Evolutionary conservation across 2,113 vertebrate species (phyloP).

Genomic region (Oryzias javanicus): DNA sequence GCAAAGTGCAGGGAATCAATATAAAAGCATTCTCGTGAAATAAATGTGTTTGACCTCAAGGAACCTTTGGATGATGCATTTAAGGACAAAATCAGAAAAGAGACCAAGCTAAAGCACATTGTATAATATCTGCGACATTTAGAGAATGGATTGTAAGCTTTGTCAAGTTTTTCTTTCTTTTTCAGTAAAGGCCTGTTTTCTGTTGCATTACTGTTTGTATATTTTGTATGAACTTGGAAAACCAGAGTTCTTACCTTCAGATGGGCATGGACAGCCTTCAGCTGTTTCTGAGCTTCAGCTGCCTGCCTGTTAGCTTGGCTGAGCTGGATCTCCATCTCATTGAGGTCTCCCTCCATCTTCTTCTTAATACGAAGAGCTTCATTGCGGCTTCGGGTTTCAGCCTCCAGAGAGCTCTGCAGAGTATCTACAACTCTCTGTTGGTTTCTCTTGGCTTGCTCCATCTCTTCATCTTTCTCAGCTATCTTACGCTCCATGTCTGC

Average conservation of each 20-base stretch:
- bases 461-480: slow-evolving; percentile 88
- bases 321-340: slow-evolving; percentile 79
- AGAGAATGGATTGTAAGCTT: too few relatives aligned
- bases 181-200: too few relatives aligned
- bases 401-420: slow-evolving; percentile 85
- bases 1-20: background rate
- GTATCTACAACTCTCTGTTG: slow-evolving; percentile 82
- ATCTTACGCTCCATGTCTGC: slow-evolving; percentile 86
- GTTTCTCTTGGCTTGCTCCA: slow-evolving; percentile 89
- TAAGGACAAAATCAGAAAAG: too few relatives aligned
- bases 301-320: slow-evolving; percentile 79
- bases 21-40: background rate
- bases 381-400: slow-evolving; percentile 87
- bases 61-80: background rate
- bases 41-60: background rate
- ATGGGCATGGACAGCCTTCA: slow-evolving; percentile 71
- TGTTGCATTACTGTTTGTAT: background rate
- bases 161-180: too few relatives aligned
- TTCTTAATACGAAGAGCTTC: slow-evolving; percentile 80
- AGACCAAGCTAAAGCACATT: background rate
- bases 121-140: background rate
- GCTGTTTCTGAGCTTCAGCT: slow-evolving; percentile 79
- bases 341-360: slow-evolving; percentile 61
- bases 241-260: slow-evolving; percentile 26
- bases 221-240: background rate